Conservation (phyloP, 1,140 invertebrate species). For the Ceratina japonica region DNA sequence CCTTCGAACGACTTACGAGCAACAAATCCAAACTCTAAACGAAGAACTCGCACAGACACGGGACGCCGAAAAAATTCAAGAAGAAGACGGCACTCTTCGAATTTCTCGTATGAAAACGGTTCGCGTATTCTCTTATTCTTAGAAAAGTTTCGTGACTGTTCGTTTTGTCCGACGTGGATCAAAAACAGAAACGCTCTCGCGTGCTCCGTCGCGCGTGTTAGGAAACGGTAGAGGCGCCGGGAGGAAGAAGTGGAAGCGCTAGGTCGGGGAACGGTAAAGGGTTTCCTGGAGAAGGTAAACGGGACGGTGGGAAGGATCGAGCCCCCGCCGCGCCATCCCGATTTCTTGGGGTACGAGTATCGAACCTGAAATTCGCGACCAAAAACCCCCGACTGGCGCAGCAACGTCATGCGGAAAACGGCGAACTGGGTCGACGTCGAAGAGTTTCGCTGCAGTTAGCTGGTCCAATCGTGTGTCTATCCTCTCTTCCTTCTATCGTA, state of each 20-base stretch:
- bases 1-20: constrained; percentile 35
- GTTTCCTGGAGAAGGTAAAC: constrained; percentile 23
- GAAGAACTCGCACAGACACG: neutral
- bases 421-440: constrained; percentile 66
- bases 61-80: neutral
- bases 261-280: constrained; percentile 26
- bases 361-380: constrained; percentile 61
- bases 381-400: constrained; percentile 54
- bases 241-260: constrained; percentile 12
- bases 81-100: constrained; percentile 12
- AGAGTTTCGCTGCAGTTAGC: constrained; percentile 60
- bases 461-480: constrained; percentile 50
- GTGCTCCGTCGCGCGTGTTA: constrained; percentile 11
- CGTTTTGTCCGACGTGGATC: constrained; percentile 15
- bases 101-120: constrained; percentile 19
- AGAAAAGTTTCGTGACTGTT: constrained; percentile 61
- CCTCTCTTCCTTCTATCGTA: constrained; percentile 37
- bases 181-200: neutral
- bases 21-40: constrained; percentile 43
- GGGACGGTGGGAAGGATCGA: neutral
- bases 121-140: constrained; percentile 66
- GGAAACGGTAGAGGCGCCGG: neutral
- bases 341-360: constrained; percentile 59
- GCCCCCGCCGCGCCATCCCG: neutral
- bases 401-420: constrained; percentile 61